Evolutionary conservation across 2,888 invertebrate species (phyloP), one percentile per base, ranked within the genome.

Genomic region (Tenthredo amoena): DNA sequence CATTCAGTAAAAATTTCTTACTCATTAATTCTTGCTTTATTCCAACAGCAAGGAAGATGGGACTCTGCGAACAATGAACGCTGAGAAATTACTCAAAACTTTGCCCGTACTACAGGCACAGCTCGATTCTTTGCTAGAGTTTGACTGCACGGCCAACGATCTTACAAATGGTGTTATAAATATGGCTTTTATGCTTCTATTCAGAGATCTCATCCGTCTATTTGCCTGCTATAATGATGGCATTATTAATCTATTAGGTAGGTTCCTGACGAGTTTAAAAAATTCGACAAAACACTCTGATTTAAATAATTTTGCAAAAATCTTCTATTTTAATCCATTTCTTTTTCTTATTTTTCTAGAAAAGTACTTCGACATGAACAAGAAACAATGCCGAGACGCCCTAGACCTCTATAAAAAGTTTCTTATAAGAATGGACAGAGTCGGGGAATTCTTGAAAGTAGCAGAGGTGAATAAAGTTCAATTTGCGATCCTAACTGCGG

Each of bases 211-310:
- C 93, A 99, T 99, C 93, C 96, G 99, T 88, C 95, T 99, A 90
- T 99, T 99, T 95, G 99, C 99, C 87, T 99, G 99, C 94, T 99
- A 99, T 95, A 99, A 99, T 94, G 99, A 99, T 94, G 99, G 99
- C 89, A 98, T 99, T 91, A 99, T 99, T 91, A 99, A 99, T 95
- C 96, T 99, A 89, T 95, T 99, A 94, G 96, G 96, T 96, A 93
- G 93, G 91, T 87, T 43, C 47, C 7, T 65, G 12, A 58, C 26
- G 3, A 12, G 26, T 5, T 26, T 40, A 10, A 10, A 15, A 43
- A 74, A 43, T 40, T 74, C 26, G 3, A n/a, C 40, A 9, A 40
- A 18, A 18, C 10, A 2, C 1, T 74, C 26, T 15, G 4, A 21
- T 47, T 47, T n/a, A 34, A 55, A 58, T 0, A 21, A 62, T 43